Conservation (phyloP, 2,113 vertebrate species). For the Cryptomyrus ogoouensis region DNA sequence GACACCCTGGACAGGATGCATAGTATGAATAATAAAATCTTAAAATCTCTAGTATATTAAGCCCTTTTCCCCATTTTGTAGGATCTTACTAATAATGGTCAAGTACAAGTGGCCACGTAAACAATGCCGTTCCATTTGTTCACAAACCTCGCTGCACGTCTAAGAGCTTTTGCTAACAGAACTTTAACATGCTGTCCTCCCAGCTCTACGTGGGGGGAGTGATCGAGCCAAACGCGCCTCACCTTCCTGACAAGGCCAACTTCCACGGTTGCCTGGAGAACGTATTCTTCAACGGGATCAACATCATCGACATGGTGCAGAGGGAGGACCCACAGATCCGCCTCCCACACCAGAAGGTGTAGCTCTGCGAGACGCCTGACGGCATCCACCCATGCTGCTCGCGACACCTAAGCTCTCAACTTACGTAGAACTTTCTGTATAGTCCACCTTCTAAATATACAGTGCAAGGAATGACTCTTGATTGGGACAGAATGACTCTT, state of each 20-base stretch:
- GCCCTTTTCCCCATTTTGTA: not conserved
- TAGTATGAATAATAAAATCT: not conserved
- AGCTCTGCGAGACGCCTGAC: not conserved
- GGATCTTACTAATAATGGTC: not conserved
- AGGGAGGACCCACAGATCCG: slow-evolving; percentile 68
- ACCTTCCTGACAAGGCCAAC: slow-evolving; percentile 79
- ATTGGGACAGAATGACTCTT: not conserved
- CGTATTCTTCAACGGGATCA: slow-evolving; percentile 82
- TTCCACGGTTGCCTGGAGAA: slow-evolving; percentile 94
- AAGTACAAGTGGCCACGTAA: not conserved
- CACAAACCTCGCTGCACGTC: not conserved
- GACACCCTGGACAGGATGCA: not conserved
- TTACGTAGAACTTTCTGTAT: not conserved
- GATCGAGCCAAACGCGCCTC: slow-evolving; percentile 71
- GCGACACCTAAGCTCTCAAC: not conserved
- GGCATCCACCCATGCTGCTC: not conserved
- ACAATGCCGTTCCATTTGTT: not conserved
- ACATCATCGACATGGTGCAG: slow-evolving; percentile 75
- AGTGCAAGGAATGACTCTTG: not conserved
- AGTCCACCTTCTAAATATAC: not conserved
- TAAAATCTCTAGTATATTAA: not conserved
- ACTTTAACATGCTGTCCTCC: not conserved
- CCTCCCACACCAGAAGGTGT: slow-evolving; percentile 60
- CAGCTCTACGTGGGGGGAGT: slow-evolving; percentile 89
- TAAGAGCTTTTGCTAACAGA: not conserved